Percentiles rank a stretch among this genome's conserved stretches.
These are phyloP conservation scores for Cabera pusaria DNA, from an alignment of 2,888 invertebrate species.

Conservation along the genomic window DNA sequence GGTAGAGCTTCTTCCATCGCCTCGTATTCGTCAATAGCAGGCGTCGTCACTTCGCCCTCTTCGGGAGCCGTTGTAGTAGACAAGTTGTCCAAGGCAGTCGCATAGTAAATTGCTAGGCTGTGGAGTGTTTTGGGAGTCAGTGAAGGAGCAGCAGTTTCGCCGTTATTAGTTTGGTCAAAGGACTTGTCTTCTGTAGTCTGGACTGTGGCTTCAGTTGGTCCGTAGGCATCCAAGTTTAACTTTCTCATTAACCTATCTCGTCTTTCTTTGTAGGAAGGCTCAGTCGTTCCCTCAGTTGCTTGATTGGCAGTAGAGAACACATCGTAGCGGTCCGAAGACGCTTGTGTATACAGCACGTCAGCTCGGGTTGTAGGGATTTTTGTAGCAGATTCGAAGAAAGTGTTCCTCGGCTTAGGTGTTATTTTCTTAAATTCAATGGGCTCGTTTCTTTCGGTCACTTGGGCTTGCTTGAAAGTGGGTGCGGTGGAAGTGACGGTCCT, in stretches of 20 bases:
- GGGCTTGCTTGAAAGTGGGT: slow-evolving; percentile 47
- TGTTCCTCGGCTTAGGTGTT: slow-evolving; percentile 25
- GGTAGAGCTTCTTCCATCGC: slow-evolving; percentile 79
- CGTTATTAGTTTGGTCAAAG: slow-evolving; percentile 58
- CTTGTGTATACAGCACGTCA: slow-evolving; percentile 44
- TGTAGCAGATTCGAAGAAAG: slow-evolving; percentile 69
- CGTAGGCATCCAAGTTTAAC: slow-evolving; percentile 79
- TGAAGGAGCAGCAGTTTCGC: slow-evolving; percentile 85
- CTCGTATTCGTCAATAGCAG: slow-evolving; percentile 59
- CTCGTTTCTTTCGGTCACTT: slow-evolving; percentile 53
- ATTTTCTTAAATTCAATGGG: slow-evolving; percentile 48
- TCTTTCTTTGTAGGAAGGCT: slow-evolving; percentile 84
- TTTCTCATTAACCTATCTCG: slow-evolving; percentile 88
- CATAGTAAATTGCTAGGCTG: slow-evolving; percentile 91
- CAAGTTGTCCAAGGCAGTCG: slow-evolving; percentile 85
- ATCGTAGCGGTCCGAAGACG: slow-evolving; percentile 54
- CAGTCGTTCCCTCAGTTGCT: slow-evolving; percentile 51
- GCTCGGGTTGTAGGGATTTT: slow-evolving; percentile 66
- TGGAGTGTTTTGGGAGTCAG: slow-evolving; percentile 90
- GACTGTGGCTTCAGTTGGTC: slow-evolving; percentile 69
- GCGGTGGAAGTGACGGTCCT: slow-evolving; percentile 47
- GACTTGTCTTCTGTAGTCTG: slow-evolving; percentile 72
- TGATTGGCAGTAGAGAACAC: slow-evolving; percentile 49
- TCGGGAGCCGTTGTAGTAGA: slow-evolving; percentile 67
- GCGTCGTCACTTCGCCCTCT: slow-evolving; percentile 57